Evolutionary conservation across 2,888 invertebrate species (phyloP).

Genomic region (Alitta virens): DNA sequence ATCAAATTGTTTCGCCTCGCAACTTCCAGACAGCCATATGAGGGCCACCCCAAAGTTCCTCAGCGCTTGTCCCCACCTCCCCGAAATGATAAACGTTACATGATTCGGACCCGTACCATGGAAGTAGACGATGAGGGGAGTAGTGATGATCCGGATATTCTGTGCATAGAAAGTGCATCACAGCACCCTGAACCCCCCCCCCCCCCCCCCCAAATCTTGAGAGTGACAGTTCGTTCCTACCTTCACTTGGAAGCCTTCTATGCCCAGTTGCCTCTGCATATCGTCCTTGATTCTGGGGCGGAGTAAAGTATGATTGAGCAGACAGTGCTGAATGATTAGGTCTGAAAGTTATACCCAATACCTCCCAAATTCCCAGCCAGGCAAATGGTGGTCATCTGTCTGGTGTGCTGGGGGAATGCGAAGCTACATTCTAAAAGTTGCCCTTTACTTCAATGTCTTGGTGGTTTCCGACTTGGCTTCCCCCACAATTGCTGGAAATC

Average conservation of each 20-base stretch:
- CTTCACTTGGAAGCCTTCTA: neutral
- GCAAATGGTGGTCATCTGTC: slow-evolving; percentile 20
- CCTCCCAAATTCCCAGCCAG: slow-evolving; percentile 3
- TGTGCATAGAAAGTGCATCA: neutral
- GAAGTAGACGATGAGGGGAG: neutral
- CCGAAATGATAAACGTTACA: slow-evolving; percentile 25
- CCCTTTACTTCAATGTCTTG: slow-evolving; percentile 16
- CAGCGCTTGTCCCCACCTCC: slow-evolving; percentile 27
- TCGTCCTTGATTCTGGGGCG: slow-evolving; percentile 3
- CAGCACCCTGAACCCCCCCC: neutral
- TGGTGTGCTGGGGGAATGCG: slow-evolving; percentile 23
- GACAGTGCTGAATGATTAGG: neutral
- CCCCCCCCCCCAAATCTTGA: too few relatives aligned
- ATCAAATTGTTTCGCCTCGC: slow-evolving; percentile 13
- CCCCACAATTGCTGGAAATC: slow-evolving; percentile 28
- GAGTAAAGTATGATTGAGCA: neutral
- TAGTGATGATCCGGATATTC: neutral
- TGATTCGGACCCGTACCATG: slow-evolving; percentile 16
- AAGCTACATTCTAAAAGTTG: neutral
- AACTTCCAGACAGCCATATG: slow-evolving; percentile 5
- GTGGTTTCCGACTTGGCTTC: slow-evolving; percentile 28
- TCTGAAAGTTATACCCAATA: neutral
- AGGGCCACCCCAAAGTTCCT: slow-evolving; percentile 12
- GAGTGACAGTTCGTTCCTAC: neutral
- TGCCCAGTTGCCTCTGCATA: neutral